Base-by-base conservation (phyloP, 2,888 invertebrate species). In the Hybos culiciformis region DNA sequence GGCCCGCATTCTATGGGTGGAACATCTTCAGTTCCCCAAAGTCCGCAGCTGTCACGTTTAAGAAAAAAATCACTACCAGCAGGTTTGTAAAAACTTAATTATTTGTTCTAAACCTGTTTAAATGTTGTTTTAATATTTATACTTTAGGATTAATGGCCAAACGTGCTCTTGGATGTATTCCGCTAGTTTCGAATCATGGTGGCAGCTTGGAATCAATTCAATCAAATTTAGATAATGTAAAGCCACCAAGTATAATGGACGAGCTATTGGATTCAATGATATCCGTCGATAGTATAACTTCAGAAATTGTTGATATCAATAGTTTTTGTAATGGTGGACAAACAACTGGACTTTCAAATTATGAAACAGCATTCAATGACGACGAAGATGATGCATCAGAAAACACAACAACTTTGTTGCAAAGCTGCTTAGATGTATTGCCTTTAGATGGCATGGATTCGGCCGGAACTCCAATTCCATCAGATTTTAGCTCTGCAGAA, bases 161-260 rank as follows among this genome's bases (percentile, higher is more conserved):
- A 53, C 70, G 83, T 46, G 84, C 83, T 0, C 61, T 86, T 0
- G 77, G 71, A 29, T 75, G 77, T 48, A 70, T 69, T 12, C 7
- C 14, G 4, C 63, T 63, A 15, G 46, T 57, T 21, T 54, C 52
- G 5, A 47, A 50, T 2, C 52, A 51, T 32, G 65, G 71, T 42
- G 74, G 74, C 42, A 78, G 78, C 52, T 70, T 80, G 0, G 84
- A 84, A 55, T 78, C 78, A 53, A 57, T 68, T 2, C 69, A 68
- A 48, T 70, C 69, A 32, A 83, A 84, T 56, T 64, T 87, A 23
- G 88, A 90, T 24, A 80, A 81, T 48, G 76, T 87, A 4, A 84
- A 84, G 58, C 87, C 88, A 4, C 87, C 90, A 0, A 84, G 86
- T 0, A 74, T 81, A 49, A 80, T 87, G 78, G 83, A 83, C 45